Evolutionary conservation across 2,888 invertebrate genomes (phyloP).

Genomic region (Philopedon plagiatum): DNA sequence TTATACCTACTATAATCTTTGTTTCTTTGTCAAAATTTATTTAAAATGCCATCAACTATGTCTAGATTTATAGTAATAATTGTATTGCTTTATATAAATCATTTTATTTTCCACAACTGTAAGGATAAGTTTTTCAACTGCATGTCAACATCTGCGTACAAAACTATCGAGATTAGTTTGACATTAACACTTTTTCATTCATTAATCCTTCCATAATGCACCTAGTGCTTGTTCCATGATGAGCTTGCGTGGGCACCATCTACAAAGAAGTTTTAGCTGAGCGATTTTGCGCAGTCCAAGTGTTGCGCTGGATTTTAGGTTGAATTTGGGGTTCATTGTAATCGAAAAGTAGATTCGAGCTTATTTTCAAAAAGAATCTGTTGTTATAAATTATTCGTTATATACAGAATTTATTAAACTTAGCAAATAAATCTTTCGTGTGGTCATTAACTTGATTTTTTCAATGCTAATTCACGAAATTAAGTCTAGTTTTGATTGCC

Average conservation of each 20-base stretch:
- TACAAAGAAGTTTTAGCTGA: constrained; percentile 40
- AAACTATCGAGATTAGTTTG: constrained; percentile 36
- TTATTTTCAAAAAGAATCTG: neutral
- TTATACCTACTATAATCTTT: too few relatives aligned
- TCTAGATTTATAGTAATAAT: too few relatives aligned
- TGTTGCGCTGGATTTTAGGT: constrained; percentile 37
- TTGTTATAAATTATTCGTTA: too few relatives aligned
- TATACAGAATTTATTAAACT: too few relatives aligned
- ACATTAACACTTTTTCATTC: constrained; percentile 44
- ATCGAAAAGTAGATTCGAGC: constrained; percentile 12
- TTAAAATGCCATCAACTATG: too few relatives aligned
- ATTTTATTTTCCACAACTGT: too few relatives aligned
- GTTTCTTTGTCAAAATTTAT: too few relatives aligned
- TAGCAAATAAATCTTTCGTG: too few relatives aligned
- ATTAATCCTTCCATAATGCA: constrained; percentile 46
- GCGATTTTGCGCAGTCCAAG: constrained; percentile 44
- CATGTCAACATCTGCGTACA: constrained; percentile 3
- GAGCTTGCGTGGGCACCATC: constrained; percentile 49
- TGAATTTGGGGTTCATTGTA: constrained; percentile 14
- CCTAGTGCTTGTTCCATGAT: constrained; percentile 31
- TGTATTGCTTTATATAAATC: too few relatives aligned
- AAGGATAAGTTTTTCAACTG: neutral
- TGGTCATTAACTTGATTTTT: too few relatives aligned
- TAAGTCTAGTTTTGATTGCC: too few relatives aligned
- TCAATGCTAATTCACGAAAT: too few relatives aligned